Evolutionary conservation across 2,888 invertebrate species (phyloP).

Genomic region (Drosophila lacicola): DNA sequence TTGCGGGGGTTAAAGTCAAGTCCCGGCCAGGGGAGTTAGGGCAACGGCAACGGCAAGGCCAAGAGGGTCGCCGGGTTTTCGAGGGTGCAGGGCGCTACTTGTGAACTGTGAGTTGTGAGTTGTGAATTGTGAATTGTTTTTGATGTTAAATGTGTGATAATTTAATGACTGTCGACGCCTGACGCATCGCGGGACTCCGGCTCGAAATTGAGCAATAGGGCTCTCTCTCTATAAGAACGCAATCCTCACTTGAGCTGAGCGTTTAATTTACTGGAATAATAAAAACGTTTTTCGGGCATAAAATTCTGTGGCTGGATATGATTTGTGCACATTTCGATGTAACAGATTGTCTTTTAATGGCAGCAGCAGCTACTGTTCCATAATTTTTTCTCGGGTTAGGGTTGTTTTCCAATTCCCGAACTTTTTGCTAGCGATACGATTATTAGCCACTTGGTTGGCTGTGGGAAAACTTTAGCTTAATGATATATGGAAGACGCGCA

Average conservation of each 20-base stretch:
- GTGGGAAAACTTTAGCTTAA: conserved; percentile 24
- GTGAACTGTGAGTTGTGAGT: conserved; percentile 30
- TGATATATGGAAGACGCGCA: background rate
- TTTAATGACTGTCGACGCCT: conserved; percentile 84
- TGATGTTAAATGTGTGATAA: conserved; percentile 85
- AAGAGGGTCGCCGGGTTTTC: conserved; percentile 34
- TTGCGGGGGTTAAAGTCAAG: conserved; percentile 74
- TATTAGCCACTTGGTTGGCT: conserved; percentile 36
- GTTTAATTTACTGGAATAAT: conserved; percentile 82
- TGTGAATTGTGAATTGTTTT: conserved; percentile 83
- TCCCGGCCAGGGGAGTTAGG: conserved; percentile 32
- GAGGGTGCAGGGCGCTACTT: conserved; percentile 53
- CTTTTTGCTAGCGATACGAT: conserved; percentile 11
- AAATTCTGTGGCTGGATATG: conserved; percentile 71
- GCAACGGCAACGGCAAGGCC: conserved; percentile 19
- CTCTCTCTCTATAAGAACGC: conserved; percentile 28
- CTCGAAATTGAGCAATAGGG: conserved; percentile 44
- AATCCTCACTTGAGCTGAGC: conserved; percentile 60
- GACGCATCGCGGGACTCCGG: conserved; percentile 53
- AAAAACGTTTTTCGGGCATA: conserved; percentile 76
- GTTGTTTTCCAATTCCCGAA: conserved; percentile 14
- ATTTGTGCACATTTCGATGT: conserved; percentile 79
- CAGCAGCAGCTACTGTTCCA: conserved; percentile 4
- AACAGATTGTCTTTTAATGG: conserved; percentile 80
- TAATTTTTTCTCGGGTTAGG: conserved; percentile 4